A percentile compares a stretch with the other conserved stretches of the same genome.
Conservation (phyloP, 2,797 vertebrate genomes). For the Pipistrellus nathusii region DNA sequence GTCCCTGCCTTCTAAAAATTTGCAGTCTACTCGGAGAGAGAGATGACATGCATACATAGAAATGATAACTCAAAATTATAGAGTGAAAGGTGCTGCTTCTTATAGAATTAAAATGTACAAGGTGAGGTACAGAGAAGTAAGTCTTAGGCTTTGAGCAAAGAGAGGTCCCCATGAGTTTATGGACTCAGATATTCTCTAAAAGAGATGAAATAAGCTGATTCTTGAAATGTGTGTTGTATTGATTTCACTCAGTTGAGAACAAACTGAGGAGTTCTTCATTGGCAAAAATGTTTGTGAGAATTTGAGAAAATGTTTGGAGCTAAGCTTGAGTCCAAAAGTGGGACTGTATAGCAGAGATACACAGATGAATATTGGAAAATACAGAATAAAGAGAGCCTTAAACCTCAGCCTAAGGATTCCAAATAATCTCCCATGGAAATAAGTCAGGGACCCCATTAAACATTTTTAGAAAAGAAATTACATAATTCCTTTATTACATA, state of each 20-base stretch:
- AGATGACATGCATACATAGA: neutral
- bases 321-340: neutral
- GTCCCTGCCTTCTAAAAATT: neutral
- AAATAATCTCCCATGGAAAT: neutral
- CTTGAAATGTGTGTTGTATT: neutral
- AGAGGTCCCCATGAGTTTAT: neutral
- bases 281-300: neutral
- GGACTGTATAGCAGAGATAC: neutral
- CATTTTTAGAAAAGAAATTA: neutral
- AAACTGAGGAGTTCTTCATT: neutral
- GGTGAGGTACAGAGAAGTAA: neutral
- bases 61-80: neutral
- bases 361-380: neutral
- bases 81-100: neutral
- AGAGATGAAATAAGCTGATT: neutral
- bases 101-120: neutral
- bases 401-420: neutral
- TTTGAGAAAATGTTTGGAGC: neutral
- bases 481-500: neutral
- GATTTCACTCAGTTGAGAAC: neutral
- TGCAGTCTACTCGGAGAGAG: neutral
- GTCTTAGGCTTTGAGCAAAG: neutral
- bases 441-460: neutral
- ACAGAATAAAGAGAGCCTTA: neutral
- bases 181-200: neutral